A percentile compares a stretch with the other conserved stretches of the same genome.
phyloP scores from a whole-genome alignment of 2,797 vertebrate species.

The Sphaeramia orbicularis region DNA sequence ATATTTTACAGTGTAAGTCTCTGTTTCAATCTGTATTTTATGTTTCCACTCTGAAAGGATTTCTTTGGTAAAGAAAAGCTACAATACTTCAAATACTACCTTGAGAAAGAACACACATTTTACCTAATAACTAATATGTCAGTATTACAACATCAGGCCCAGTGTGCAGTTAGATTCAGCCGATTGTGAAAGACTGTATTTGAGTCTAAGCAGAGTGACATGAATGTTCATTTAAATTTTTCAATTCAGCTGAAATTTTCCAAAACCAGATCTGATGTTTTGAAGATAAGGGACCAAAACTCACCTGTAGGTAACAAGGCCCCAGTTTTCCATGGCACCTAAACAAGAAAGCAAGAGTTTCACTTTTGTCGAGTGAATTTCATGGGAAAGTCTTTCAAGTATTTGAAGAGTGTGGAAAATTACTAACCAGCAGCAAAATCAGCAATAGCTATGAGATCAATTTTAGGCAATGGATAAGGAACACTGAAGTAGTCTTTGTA shows the following conservation, averaged over 20 bases:
- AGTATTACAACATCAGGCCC: not conserved
- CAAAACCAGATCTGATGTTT: not conserved
- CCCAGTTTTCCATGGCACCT: slow-evolving; percentile 99
- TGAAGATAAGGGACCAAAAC: not conserved
- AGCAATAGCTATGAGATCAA: slow-evolving; percentile 99
- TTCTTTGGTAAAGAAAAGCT: no score
- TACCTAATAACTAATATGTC: not conserved
- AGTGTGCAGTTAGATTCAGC: no score
- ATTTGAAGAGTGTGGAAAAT: slow-evolving; percentile 35
- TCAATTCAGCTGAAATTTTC: not conserved
- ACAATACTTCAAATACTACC: not conserved
- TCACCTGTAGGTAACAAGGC: slow-evolving; percentile 99
- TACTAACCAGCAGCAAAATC: slow-evolving; percentile 99
- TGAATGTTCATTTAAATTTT: no score
- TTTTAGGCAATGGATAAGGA: slow-evolving; percentile 99
- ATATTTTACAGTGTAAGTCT: no score
- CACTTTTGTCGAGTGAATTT: slow-evolving; percentile 59
- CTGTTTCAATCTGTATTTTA: no score
- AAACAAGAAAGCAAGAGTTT: slow-evolving; percentile 29
- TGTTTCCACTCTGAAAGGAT: no score
- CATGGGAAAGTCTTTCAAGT: slow-evolving; percentile 15
- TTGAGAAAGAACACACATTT: not conserved
- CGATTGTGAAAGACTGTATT: no score
- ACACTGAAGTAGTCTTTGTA: slow-evolving; percentile 99
- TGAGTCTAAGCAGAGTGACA: no score